Conservation (phyloP, 2,888 invertebrate genomes). For the Drosophila mimetica region DNA sequence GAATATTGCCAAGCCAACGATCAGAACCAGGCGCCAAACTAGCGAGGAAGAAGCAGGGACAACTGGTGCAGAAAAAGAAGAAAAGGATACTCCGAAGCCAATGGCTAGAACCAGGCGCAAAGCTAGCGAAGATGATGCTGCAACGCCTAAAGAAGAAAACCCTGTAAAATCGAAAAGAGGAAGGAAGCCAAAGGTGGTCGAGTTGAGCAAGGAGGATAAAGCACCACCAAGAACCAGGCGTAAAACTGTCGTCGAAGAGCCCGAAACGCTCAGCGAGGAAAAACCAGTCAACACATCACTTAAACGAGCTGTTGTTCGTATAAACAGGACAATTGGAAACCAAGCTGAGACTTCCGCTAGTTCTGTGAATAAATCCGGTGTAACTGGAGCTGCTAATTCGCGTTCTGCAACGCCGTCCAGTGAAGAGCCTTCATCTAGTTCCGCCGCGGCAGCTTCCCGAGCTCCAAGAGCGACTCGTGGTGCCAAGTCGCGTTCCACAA, state of each 20-base stretch:
- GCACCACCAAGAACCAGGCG: not conserved
- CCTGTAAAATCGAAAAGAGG: not conserved
- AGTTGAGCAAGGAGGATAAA: not conserved
- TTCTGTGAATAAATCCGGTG: not conserved
- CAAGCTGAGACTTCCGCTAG: not conserved
- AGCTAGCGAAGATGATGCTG: not conserved
- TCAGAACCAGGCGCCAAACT: not conserved
- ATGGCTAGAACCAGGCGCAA: not conserved
- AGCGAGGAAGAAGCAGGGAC: not conserved
- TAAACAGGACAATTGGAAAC: not conserved
- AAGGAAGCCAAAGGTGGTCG: not conserved
- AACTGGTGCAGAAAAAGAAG: not conserved
- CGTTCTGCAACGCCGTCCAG: not conserved
- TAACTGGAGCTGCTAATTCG: not conserved
- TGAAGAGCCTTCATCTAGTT: conserved; percentile 1
- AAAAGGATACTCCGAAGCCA: not conserved
- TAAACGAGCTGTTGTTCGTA: conserved; percentile 4
- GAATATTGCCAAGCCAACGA: not conserved
- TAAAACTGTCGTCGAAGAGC: not conserved
- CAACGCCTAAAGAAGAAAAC: not conserved
- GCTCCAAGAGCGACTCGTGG: not conserved
- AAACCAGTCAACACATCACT: not conserved
- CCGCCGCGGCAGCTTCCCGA: not conserved
- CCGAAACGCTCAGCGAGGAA: not conserved
- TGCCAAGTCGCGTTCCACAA: not conserved